Percentiles rank a stretch among this genome's conserved stretches.
Evolutionary conservation across 2,113 vertebrate species (phyloP).

Genomic region (Gambusia holbrooki): DNA sequence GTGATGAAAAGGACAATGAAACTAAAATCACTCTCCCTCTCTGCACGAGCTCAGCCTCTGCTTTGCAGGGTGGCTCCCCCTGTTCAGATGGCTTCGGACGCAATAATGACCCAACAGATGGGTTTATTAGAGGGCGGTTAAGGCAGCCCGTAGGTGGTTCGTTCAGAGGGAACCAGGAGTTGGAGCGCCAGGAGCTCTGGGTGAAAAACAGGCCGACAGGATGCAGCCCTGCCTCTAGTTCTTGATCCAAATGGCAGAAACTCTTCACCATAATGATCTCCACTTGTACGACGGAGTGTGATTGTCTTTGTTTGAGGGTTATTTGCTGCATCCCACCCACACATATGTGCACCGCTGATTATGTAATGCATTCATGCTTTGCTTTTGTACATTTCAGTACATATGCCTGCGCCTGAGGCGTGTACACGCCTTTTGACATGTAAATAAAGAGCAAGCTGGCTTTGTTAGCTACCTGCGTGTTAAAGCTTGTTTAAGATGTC

Average conservation of each 20-base stretch:
- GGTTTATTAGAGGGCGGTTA: conserved; percentile 80
- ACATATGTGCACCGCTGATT: conserved; percentile 51
- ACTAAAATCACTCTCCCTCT: conserved; percentile 27
- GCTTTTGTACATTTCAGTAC: conserved; percentile 54
- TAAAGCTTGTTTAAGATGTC: conserved; percentile 74
- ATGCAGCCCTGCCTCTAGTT: conserved; percentile 44
- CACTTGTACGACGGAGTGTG: not conserved
- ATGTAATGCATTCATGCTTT: conserved; percentile 36
- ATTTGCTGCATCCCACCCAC: conserved; percentile 45
- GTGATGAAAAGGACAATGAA: conserved; percentile 7
- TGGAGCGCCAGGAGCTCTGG: conserved; percentile 54
- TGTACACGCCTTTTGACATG: conserved; percentile 67
- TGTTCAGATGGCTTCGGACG: conserved; percentile 67
- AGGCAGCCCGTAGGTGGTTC: conserved; percentile 76
- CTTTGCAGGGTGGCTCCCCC: conserved; percentile 60
- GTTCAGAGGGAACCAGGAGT: conserved; percentile 64
- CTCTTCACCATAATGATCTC: conserved; percentile 29
- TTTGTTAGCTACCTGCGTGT: conserved; percentile 74
- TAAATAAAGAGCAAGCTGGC: conserved; percentile 57
- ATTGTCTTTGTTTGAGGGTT: conserved; percentile 5
- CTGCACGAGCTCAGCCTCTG: conserved; percentile 37
- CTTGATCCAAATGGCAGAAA: conserved; percentile 49
- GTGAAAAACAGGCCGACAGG: conserved; percentile 64
- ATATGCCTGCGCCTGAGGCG: conserved; percentile 46
- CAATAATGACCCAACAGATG: conserved; percentile 85